A percentile compares a stretch with the other conserved stretches of the same genome.
phyloP scores from a whole-genome alignment of 2,797 vertebrate species.

The Chanos chanos region DNA sequence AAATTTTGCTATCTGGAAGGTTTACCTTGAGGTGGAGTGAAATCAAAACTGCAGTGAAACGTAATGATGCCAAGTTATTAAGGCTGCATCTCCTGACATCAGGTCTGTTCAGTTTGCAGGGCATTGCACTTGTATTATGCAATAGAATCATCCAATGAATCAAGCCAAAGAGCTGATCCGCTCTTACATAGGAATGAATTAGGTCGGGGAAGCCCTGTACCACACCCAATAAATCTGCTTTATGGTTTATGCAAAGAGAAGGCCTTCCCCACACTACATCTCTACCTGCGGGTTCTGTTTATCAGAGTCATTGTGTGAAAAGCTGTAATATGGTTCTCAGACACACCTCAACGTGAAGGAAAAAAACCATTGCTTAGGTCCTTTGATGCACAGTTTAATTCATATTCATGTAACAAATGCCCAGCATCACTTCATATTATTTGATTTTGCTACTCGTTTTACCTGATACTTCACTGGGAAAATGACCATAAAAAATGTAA shows the following conservation, averaged over 20 bases:
- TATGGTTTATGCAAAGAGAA: slow-evolving; percentile 29
- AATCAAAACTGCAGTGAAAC: slow-evolving; percentile 31
- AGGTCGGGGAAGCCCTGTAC: slow-evolving; percentile 16
- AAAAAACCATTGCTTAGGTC: no score
- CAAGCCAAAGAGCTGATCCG: slow-evolving; percentile 27
- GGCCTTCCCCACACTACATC: no score
- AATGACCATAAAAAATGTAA: no score
- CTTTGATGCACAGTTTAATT: no score
- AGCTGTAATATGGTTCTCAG: slow-evolving; percentile 29
- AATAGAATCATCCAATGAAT: slow-evolving; percentile 37
- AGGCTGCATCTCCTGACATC: slow-evolving; percentile 12
- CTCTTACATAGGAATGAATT: slow-evolving; percentile 37
- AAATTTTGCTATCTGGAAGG: slow-evolving; percentile 34
- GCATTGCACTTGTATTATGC: slow-evolving; percentile 16
- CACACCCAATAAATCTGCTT: slow-evolving; percentile 38
- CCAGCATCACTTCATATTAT: no score
- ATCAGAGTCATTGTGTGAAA: slow-evolving; percentile 29
- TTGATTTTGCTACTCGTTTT: no score
- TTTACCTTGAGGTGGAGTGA: slow-evolving; percentile 26
- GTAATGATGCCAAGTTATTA: slow-evolving; percentile 23
- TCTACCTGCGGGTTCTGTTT: slow-evolving; percentile 22
- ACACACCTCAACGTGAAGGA: neutral
- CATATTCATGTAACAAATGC: no score
- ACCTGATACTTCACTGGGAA: no score
- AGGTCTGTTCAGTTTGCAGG: slow-evolving; percentile 11